Evolutionary conservation across 1,140 invertebrate species (phyloP).

Genomic region (Heliconius melpomene): DNA sequence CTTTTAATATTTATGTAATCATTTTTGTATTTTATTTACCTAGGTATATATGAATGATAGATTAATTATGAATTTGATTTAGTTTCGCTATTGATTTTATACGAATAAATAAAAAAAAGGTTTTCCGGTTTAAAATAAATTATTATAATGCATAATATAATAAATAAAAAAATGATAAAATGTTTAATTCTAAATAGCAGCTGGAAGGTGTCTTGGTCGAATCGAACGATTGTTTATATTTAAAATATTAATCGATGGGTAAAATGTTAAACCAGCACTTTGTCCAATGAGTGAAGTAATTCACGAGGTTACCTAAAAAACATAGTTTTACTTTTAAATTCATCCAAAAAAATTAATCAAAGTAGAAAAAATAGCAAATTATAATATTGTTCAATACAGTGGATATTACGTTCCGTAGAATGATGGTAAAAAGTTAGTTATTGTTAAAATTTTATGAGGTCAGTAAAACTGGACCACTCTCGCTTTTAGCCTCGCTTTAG

Average conservation of each 20-base stretch:
- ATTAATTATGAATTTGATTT: too few species aligned
- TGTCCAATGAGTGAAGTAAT: too few species aligned
- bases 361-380: neutral
- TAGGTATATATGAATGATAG: too few species aligned
- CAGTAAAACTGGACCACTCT: constrained; percentile 11
- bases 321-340: neutral
- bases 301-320: too few species aligned
- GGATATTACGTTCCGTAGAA: neutral
- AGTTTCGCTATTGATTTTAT: neutral
- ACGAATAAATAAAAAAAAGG: neutral
- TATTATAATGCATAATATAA: too few species aligned
- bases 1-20: constrained; percentile 17
- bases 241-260: neutral
- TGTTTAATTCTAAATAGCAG: neutral
- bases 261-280: too few species aligned
- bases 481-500: constrained; percentile 18
- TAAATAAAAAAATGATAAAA: neutral
- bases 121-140: too few species aligned
- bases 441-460: constrained; percentile 12
- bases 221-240: neutral
- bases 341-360: neutral
- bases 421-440: neutral
- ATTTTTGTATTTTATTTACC: neutral
- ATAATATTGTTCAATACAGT: neutral
- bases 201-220: neutral